Percentiles rank a stretch among this genome's conserved stretches.
Evolutionary conservation across 23 tunicate genomes (phyloP).

Genomic region (Halocynthia roretzi): DNA sequence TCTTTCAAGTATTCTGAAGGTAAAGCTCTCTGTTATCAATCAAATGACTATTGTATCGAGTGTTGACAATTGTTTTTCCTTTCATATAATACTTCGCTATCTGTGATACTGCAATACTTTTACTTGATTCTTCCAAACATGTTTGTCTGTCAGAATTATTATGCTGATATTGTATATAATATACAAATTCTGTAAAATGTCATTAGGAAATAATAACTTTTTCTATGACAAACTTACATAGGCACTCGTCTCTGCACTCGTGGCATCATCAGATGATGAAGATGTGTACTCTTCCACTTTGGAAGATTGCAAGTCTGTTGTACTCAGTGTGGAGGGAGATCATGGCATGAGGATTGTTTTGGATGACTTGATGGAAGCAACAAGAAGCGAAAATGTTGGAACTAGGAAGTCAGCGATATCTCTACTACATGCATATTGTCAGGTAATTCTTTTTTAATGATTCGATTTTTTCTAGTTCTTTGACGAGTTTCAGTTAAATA

Average conservation of each 20-base stretch:
- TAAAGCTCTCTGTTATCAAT: background rate
- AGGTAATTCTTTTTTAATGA: conserved; percentile 16
- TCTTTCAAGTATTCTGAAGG: conserved; percentile 69
- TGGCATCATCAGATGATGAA: background rate
- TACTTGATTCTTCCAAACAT: no score
- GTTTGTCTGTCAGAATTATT: no score
- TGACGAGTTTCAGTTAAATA: background rate
- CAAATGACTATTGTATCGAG: background rate
- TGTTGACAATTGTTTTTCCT: background rate
- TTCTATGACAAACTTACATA: background rate
- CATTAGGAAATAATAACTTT: no score
- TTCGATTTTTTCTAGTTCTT: background rate
- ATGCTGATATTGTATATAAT: no score
- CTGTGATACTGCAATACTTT: no score
- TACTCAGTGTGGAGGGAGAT: conserved; percentile 75
- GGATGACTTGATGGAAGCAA: conserved; percentile 55
- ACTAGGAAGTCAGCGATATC: conserved; percentile 38
- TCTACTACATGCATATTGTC: conserved; percentile 48
- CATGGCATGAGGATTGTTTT: conserved; percentile 80
- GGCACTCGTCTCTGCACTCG: conserved; percentile 18
- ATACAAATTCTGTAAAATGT: no score
- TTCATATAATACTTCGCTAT: no score
- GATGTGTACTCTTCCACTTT: conserved; percentile 8
- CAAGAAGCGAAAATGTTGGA: conserved; percentile 41
- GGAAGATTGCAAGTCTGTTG: conserved; percentile 24